These are phyloP conservation scores for Indri indri DNA, from an alignment of 2,113 vertebrate genomes.

Conservation along the genomic window DNA sequence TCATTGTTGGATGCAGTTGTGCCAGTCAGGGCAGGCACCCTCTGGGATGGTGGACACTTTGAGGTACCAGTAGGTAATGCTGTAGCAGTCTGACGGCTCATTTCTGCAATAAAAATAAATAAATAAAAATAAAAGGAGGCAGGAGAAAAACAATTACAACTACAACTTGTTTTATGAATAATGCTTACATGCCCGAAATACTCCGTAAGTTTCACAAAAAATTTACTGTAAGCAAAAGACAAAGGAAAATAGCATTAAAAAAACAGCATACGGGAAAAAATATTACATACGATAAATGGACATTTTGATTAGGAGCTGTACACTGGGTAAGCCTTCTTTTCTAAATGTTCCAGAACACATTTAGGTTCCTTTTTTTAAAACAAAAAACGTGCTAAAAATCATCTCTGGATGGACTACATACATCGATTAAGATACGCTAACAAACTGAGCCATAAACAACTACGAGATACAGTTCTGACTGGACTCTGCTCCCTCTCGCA, in stretches of 20 bases:
- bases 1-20: slow-evolving; percentile 99
- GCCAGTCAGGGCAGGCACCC: slow-evolving; percentile 96
- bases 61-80: slow-evolving; percentile 98
- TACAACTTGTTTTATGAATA: background rate
- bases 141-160: background rate
- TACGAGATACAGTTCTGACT: background rate
- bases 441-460: background rate
- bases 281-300: background rate
- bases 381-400: background rate
- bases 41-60: slow-evolving; percentile 97
- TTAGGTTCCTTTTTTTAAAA: background rate
- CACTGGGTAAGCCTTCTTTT: background rate
- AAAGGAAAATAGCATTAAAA: background rate
- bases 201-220: background rate
- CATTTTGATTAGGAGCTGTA: background rate
- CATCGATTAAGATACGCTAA: background rate
- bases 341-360: background rate
- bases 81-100: slow-evolving; percentile 99
- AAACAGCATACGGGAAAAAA: background rate
- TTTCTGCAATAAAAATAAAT: slow-evolving; percentile 88
- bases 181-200: background rate
- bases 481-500: background rate
- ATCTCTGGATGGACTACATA: background rate
- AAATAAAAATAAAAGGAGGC: background rate
- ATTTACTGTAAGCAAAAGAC: background rate